Base-by-base conservation (phyloP, 2,797 vertebrate species). In the Xenops minutus region DNA sequence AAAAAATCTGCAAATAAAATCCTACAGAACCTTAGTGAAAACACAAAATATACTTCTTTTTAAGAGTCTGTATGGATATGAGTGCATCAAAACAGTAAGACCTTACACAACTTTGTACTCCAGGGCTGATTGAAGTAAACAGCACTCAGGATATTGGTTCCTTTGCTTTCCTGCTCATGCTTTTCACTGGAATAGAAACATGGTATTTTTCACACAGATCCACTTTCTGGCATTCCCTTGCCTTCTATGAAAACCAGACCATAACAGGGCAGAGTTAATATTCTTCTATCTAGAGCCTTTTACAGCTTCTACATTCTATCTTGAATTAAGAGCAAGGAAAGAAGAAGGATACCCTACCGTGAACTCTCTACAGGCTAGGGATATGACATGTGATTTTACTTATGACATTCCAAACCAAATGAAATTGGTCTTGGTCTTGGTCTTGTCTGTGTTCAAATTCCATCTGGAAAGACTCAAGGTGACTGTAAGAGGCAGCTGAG, bases 151-250 rank as follows among this genome's bases (percentile, higher is more conserved):
- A 23, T 30, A 43, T 58, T 9, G 69, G 22, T 20, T 62, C 20
- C 75, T 87, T 29, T 29, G 2, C 76, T 59, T 52, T 44, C 51
- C 58, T 52, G 11, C 12, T 72, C 19, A 17, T 13, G 30, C 3
- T 82, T 63, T 89, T 73, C 30, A 32, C 11, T 58, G 37, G 15
- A 55, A 62, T 12, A 62, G 30, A 79, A 92, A 51, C 0, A 19
- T 0, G 2, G 12, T 21, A n/a, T 43, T 69, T 72, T 80, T 61
- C 32, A 34, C 13, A 26, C 0, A 2, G 18, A n/a, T 54, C 7
- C 32, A 37, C 18, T 43, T 13, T 8, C 2, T 41, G 80, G 30
- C 9, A 68, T 61, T 82, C 41, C 41, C 12, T 54, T 62, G 32
- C 41, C 39, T 58, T 72, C 30, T 26, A 12, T 0, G n/a, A 48